Evolutionary conservation across 2,113 vertebrate genomes (phyloP).

Genomic region (Delphinus delphis): DNA sequence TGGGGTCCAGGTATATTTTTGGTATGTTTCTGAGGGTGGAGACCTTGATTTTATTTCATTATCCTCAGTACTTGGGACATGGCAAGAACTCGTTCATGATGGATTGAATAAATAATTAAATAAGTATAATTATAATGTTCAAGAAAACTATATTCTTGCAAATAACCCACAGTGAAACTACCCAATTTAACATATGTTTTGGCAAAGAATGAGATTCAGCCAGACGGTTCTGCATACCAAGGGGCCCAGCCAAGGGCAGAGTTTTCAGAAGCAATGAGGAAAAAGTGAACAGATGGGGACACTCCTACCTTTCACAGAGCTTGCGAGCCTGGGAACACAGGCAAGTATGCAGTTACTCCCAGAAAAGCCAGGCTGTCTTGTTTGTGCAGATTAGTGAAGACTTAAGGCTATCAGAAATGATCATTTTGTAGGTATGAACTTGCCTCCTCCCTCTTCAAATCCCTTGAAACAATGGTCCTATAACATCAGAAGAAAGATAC

Average conservation of each 20-base stretch:
- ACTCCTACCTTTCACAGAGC: constrained; percentile 1
- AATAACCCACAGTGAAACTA: not conserved
- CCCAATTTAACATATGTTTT: not conserved
- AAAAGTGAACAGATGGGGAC: not conserved
- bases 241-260: not conserved
- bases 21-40: not conserved
- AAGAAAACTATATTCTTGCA: constrained; percentile 37
- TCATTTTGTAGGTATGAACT: not conserved
- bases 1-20: not conserved
- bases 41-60: not conserved
- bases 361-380: constrained; percentile 30
- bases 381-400: constrained; percentile 34
- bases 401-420: not conserved
- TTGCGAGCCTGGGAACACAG: constrained; percentile 32
- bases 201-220: constrained; percentile 36
- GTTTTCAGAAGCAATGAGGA: constrained; percentile 41
- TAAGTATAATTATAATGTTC: not conserved
- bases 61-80: not conserved
- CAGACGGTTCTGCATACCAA: constrained; percentile 42
- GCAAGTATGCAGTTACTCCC: not conserved
- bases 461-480: not conserved
- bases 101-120: constrained; percentile 28
- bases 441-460: not conserved
- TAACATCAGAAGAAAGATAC: not conserved
- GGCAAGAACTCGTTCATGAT: not conserved